phyloP scores from a whole-genome alignment of 2,888 invertebrate genomes.

The Drosophila picticornis region DNA sequence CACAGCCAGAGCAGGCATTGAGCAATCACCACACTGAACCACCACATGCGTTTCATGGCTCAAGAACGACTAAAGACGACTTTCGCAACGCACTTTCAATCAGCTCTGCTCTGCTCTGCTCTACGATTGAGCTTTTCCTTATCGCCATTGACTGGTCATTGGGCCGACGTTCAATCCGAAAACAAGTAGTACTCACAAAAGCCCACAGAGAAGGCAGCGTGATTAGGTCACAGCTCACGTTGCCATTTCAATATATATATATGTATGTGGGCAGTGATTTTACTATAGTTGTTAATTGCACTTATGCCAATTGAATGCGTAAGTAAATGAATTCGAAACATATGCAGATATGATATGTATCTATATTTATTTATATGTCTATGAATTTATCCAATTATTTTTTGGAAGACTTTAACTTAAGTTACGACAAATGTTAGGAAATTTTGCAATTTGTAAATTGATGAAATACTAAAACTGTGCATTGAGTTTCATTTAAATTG shows the following conservation, averaged over 20 bases:
- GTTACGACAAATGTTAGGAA: background rate
- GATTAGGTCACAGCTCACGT: conserved; percentile 64
- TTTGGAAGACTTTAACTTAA: background rate
- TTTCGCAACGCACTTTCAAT: conserved; percentile 60
- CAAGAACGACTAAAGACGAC: conserved; percentile 52
- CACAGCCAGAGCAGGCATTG: conserved; percentile 27
- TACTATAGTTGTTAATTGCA: conserved; percentile 13
- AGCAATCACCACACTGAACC: conserved; percentile 17
- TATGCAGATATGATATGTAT: background rate
- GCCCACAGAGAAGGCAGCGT: conserved; percentile 48
- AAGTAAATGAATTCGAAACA: background rate
- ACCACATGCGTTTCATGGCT: conserved; percentile 56
- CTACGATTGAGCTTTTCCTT: conserved; percentile 43
- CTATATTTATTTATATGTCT: background rate
- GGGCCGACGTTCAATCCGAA: conserved; percentile 26
- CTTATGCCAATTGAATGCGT: conserved; percentile 27
- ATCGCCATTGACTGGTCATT: conserved; percentile 50
- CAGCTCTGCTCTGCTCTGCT: conserved; percentile 1
- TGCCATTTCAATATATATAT: background rate
- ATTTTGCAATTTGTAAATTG: background rate
- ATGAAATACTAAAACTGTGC: background rate
- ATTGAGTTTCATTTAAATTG: background rate
- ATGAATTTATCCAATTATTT: background rate
- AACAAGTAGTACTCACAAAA: conserved; percentile 4
- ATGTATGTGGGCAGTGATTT: background rate